Base-by-base conservation (phyloP, 1,140 invertebrate species). In the Trichonephila clavipes region DNA sequence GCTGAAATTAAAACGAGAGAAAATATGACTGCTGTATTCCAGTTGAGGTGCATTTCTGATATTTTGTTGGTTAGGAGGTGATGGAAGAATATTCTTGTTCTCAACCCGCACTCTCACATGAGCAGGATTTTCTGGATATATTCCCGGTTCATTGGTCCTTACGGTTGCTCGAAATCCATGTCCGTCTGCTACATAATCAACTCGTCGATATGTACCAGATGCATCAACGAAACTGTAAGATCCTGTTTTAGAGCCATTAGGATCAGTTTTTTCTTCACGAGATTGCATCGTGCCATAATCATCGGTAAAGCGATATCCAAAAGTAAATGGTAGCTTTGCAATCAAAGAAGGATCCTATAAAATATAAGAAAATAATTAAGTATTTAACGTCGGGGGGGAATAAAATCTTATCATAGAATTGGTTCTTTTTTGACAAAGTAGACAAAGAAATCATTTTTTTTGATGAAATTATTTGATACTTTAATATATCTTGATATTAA, bases 151-250 rank as follows among this genome's bases (percentile, higher is more conserved):
- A 61, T 94, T 94, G 77, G 94, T 93, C 24, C 66, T 93, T 16
- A 94, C 94, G 0, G 88, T 93, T 19, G 94, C 94, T 44, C 94
- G 86, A 44, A 94, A 94, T 51, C 94, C 94, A 18, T 87, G 72
- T 6, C 28, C 24, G 28, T 94, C 94, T 40, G 94, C 94, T 5
- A 94, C 69, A 82, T 94, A 94, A 28, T 94, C 94, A 2, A 94
- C 94, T 59, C 88, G 44, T n/a, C 94, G 24, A 18, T 77, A 90
- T 66, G 64, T 88, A 16, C 94, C 94, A 62, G 51, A 28, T 16
- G 93, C 85, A 62, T 94, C 94, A 6, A 88, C 28, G 69, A 94
- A 94, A 40, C 88, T 93, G 94, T 94, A 94, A 1, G 83, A 94
- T 2, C 94, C 94, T 16, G 92, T 94, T 88, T 94, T 94, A 64